Evolutionary conservation across 2,888 invertebrate genomes (phyloP).

Genomic region (Alsophila aescularia): DNA sequence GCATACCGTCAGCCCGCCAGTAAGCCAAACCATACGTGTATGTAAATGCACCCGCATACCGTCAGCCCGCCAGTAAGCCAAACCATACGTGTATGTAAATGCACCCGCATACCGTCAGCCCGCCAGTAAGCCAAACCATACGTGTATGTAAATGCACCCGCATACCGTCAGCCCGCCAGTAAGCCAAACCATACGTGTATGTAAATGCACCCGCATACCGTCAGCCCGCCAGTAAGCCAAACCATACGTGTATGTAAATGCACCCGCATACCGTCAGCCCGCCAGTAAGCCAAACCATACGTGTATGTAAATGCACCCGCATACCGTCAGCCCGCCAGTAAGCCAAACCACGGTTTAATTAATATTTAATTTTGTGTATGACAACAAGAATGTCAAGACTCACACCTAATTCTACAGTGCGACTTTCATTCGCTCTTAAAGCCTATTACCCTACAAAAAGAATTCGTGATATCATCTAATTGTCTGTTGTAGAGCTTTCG

Average conservation of each 20-base stretch:
- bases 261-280: neutral
- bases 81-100: neutral
- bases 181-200: neutral
- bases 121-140: constrained; percentile 4
- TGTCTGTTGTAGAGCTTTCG: constrained; percentile 25
- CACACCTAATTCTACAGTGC: constrained; percentile 20
- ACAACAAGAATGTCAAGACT: constrained; percentile 19
- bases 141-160: neutral
- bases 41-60: neutral
- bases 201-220: neutral
- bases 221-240: constrained; percentile 8
- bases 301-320: neutral
- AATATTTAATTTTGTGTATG: constrained; percentile 11
- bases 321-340: constrained; percentile 2
- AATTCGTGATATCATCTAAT: constrained; percentile 28
- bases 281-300: constrained; percentile 3
- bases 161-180: constrained; percentile 1
- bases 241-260: neutral
- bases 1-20: constrained; percentile 1
- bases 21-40: constrained; percentile 1
- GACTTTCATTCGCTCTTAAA: constrained; percentile 22
- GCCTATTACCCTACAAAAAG: constrained; percentile 22
- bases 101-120: neutral
- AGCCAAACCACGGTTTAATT: constrained; percentile 15
- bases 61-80: constrained; percentile 5